These are phyloP conservation scores for Acanthurus leucopareius DNA, from an alignment of 2,797 vertebrate genomes.

Conservation along the genomic window DNA sequence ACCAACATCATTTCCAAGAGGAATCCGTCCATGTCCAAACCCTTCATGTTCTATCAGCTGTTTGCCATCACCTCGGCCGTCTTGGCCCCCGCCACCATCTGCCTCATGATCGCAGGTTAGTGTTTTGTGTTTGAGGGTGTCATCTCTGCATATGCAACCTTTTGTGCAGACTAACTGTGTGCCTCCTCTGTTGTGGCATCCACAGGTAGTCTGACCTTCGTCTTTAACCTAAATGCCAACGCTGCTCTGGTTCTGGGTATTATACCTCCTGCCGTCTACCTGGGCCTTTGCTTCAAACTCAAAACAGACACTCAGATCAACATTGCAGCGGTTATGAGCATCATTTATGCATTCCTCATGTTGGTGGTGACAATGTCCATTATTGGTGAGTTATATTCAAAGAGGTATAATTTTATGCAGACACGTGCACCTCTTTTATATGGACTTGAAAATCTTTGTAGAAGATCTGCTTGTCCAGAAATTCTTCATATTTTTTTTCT, in stretches of 20 bases:
- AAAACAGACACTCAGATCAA: slow-evolving; percentile 79
- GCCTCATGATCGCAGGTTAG: slow-evolving; percentile 81
- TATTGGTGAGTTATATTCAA: slow-evolving; percentile 15
- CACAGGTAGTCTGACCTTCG: slow-evolving; percentile 74
- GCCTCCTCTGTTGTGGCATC: slow-evolving; percentile 17
- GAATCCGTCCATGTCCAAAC: slow-evolving; percentile 80
- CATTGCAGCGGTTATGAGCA: slow-evolving; percentile 74
- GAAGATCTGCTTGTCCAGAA: background rate
- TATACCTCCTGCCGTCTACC: slow-evolving; percentile 70
- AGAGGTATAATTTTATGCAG: too few relatives aligned
- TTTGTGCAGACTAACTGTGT: background rate
- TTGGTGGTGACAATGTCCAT: slow-evolving; percentile 17
- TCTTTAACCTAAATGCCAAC: slow-evolving; percentile 18
- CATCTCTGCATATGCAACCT: too few relatives aligned
- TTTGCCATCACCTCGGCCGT: slow-evolving; percentile 63
- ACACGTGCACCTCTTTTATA: too few relatives aligned
- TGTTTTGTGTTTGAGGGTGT: background rate
- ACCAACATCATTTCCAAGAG: slow-evolving; percentile 48
- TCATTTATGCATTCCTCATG: slow-evolving; percentile 81
- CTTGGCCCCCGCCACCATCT: slow-evolving; percentile 76
- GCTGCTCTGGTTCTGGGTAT: slow-evolving; percentile 56
- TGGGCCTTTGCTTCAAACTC: slow-evolving; percentile 75
- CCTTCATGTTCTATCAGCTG: slow-evolving; percentile 79
- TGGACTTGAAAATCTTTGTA: too few relatives aligned
- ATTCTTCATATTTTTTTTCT: background rate